Evolutionary conservation across 2,113 vertebrate genomes (phyloP), one percentile per base, ranked within the genome.

Genomic region (Anseranas semipalmata): DNA sequence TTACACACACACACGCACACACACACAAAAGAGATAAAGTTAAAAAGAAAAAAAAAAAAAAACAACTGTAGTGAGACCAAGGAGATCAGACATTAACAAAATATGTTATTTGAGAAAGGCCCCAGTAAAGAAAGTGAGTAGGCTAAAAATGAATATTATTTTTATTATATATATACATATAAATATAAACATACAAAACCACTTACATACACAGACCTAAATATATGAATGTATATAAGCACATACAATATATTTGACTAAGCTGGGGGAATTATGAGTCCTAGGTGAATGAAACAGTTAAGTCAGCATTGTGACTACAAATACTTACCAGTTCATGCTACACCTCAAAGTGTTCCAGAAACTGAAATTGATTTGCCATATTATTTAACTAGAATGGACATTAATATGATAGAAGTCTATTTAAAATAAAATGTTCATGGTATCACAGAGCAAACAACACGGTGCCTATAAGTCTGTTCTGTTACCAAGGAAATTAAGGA

Each of bases 401-500:
- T 71, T 59, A 78, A 79, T 70, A 90, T 68, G 58, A 82, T 32
- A 60, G 56, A 83, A 93, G 85, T 73, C 62, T 87, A 83, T 18
- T 41, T 95, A 78, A 77, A 87, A 68, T 92, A 75, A 60, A 93
- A 65, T 41, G 65, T 78, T 92, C 15, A 16, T 4, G 3, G 58
- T 67, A 41, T 53, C 91, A 68, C 3, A 83, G 41, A 92, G 41
- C 17, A 92, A 79, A 58, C 25, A 94, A 76, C 55, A 79, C 0
- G 0, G 32, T 67, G n/a, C 45, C 73, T 82, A 16, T 87, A 88
- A 82, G 82, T 72, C 33, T 84, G 22, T 71, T 88, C 43, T 71
- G 15, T 79, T 92, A 68, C 68, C 37, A 89, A 63, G 45, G 71
- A 92, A 89, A 91, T 91, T 90, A 87, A 96, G 50, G n/a, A 48